Conservation (phyloP, 2,113 vertebrate species). For the Peucedramus taeniatus region DNA sequence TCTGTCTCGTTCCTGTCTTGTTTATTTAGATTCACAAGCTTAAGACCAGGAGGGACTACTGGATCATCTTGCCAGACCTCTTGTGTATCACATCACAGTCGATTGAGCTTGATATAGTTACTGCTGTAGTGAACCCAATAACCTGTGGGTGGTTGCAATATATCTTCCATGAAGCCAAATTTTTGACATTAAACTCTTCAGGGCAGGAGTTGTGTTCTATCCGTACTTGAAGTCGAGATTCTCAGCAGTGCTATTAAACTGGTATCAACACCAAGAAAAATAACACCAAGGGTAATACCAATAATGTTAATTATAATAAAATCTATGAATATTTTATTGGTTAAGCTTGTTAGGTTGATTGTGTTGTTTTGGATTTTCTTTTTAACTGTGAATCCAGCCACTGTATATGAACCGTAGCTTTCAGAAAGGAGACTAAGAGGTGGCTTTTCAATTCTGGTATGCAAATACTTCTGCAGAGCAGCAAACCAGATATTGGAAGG, state of each 20-base stretch:
- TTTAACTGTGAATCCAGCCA: neutral
- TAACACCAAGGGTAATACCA: neutral
- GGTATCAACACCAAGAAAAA: neutral
- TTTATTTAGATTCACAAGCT: slow-evolving; percentile 41
- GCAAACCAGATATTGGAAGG: neutral
- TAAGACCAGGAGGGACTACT: neutral
- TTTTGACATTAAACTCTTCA: slow-evolving; percentile 1
- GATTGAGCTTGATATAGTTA: neutral
- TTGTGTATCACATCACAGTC: neutral
- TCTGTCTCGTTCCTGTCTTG: neutral
- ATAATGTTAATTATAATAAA: neutral
- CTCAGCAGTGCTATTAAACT: neutral
- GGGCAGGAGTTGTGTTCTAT: neutral
- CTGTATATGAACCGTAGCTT: neutral
- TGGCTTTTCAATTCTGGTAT: neutral
- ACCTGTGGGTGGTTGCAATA: neutral
- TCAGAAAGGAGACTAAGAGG: neutral
- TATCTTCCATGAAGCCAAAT: neutral
- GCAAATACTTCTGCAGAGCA: neutral
- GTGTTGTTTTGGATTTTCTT: neutral
- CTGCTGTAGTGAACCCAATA: neutral
- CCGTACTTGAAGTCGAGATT: neutral
- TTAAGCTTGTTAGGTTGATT: neutral
- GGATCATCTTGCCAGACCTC: neutral
- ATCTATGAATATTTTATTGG: neutral